A percentile compares a stretch with the other conserved stretches of the same genome.
Evolutionary conservation across 2,113 vertebrate genomes (phyloP).

Genomic region (Gymnarchus niloticus): DNA sequence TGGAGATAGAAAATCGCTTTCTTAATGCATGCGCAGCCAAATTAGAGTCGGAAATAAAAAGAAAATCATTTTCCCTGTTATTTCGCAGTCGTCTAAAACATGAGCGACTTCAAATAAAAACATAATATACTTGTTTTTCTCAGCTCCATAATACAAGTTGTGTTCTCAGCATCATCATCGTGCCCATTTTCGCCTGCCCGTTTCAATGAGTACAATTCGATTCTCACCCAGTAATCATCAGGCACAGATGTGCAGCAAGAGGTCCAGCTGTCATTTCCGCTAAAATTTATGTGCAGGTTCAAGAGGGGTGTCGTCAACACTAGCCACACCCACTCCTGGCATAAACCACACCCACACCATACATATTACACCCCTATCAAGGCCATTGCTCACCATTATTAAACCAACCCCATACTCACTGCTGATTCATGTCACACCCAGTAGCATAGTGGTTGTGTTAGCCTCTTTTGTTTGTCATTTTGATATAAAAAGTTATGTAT

Average conservation of each 20-base stretch:
- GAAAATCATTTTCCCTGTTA: background rate
- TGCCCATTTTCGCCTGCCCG: background rate
- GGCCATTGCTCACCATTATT: background rate
- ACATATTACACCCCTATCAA: background rate
- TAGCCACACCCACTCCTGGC: background rate
- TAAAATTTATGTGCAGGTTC: background rate
- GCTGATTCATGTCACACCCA: background rate
- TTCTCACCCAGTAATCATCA: background rate
- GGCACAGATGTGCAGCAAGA: background rate
- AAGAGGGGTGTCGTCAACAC: background rate
- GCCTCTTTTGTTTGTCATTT: too few species aligned
- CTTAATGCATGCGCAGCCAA: background rate
- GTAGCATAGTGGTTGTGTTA: too few species aligned
- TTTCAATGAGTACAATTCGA: background rate
- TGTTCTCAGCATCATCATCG: background rate
- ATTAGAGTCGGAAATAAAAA: slow-evolving; percentile 1
- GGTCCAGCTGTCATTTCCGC: background rate
- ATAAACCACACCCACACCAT: background rate
- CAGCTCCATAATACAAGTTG: background rate
- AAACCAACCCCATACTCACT: background rate
- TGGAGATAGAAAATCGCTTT: background rate
- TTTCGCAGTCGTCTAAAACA: slow-evolving; percentile 4
- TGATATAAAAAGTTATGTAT: too few species aligned
- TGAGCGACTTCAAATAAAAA: background rate
- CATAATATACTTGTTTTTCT: slow-evolving; percentile 8